phyloP scores from a whole-genome alignment of 2,888 invertebrate genomes.

The Pterobdella sp. region DNA sequence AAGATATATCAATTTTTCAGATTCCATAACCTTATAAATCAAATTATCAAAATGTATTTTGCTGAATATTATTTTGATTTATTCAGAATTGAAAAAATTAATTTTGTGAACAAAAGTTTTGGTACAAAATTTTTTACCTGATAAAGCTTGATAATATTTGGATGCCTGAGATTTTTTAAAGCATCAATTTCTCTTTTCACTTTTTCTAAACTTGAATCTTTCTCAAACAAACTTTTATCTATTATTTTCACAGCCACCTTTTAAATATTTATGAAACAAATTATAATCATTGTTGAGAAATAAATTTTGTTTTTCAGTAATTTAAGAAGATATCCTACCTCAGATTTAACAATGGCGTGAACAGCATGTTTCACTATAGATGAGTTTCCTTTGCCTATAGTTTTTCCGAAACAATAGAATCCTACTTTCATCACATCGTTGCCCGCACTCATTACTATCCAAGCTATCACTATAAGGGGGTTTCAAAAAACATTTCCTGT shows the following conservation, averaged over 20 bases:
- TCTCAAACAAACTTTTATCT: slow-evolving; percentile 55
- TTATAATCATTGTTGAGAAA: not conserved
- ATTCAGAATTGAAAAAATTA: not conserved
- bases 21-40: slow-evolving; percentile 78
- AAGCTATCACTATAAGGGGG: not conserved
- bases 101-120: not conserved
- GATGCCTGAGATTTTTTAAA: slow-evolving; percentile 53
- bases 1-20: slow-evolving; percentile 88
- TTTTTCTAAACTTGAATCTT: slow-evolving; percentile 53
- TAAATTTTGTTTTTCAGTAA: not conserved
- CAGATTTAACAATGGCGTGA: slow-evolving; percentile 93
- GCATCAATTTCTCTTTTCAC: slow-evolving; percentile 57
- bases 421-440: slow-evolving; percentile 60
- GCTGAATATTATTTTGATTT: not conserved
- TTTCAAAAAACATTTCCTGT: not conserved
- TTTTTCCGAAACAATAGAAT: slow-evolving; percentile 92
- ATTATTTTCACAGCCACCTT: slow-evolving; percentile 59
- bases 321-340: slow-evolving; percentile 63
- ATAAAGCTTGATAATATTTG: slow-evolving; percentile 56
- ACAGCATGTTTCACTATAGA: slow-evolving; percentile 96
- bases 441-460: not conserved
- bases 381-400: slow-evolving; percentile 97
- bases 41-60: slow-evolving; percentile 1
- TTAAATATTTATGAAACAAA: slow-evolving; percentile 24
- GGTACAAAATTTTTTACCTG: slow-evolving; percentile 48